These are phyloP conservation scores for Holacanthus passer DNA, from an alignment of 2,113 vertebrate species.

Conservation along the genomic window DNA sequence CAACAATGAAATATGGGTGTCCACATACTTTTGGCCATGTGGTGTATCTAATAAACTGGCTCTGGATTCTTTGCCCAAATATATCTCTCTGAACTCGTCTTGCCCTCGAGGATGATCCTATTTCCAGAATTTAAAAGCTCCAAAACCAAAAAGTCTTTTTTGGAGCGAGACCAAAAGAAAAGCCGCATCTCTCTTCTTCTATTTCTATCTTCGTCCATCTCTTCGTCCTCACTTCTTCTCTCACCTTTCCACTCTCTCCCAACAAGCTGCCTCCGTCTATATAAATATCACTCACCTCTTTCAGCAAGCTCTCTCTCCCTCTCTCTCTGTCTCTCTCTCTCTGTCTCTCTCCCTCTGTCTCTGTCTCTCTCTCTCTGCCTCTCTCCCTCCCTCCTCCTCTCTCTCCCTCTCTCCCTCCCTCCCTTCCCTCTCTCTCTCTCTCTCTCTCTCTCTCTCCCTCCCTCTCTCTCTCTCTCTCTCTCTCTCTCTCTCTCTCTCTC, in stretches of 20 bases:
- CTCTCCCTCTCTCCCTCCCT: not conserved
- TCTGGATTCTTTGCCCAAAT: conserved; percentile 29
- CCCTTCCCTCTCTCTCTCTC: not conserved
- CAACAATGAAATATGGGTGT: no score
- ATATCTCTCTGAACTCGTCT: conserved; percentile 11
- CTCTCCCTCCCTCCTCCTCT: not conserved
- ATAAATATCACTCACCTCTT: not conserved
- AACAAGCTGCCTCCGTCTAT: not conserved
- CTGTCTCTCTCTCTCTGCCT: not conserved
- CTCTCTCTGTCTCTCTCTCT: not conserved
- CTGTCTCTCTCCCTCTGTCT: not conserved
- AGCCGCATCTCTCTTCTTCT: not conserved
- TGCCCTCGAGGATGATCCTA: conserved; percentile 4
- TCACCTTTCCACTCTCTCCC: not conserved
- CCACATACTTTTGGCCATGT: no score
- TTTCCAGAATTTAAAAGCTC: conserved; percentile 10
- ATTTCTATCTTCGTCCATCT: conserved; percentile 1
- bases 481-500: not conserved
- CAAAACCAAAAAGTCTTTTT: not conserved
- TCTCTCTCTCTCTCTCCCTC: not conserved
- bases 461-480: not conserved
- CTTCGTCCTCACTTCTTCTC: not conserved
- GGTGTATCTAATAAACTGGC: not conserved
- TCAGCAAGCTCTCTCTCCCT: not conserved
- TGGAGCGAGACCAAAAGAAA: not conserved